Percentiles rank a stretch among this genome's conserved stretches.
Conservation (phyloP, 2,888 invertebrate species). For the Diadromus collaris region DNA sequence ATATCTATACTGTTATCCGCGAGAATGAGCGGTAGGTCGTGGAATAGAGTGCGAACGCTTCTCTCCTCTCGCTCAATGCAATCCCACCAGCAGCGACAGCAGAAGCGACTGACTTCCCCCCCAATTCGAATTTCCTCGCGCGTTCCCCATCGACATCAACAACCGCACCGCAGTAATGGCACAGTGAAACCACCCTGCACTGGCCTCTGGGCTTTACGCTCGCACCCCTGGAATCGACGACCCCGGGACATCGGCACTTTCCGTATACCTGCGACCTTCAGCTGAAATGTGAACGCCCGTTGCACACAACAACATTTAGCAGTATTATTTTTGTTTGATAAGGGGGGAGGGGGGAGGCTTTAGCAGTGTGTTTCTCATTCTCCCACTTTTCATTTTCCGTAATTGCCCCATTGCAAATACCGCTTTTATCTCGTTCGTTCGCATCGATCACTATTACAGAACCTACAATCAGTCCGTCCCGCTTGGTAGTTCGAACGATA, state of each 20-base stretch:
- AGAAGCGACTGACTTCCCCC: slow-evolving; percentile 58
- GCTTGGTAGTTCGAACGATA: not conserved
- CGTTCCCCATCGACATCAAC: slow-evolving; percentile 54
- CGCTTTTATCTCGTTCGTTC: slow-evolving; percentile 25
- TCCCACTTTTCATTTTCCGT: slow-evolving; percentile 43
- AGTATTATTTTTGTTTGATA: slow-evolving; percentile 29
- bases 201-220: slow-evolving; percentile 14
- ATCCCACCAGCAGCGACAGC: slow-evolving; percentile 38
- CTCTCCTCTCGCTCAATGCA: slow-evolving; percentile 31
- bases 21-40: slow-evolving; percentile 29
- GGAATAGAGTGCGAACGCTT: slow-evolving; percentile 35
- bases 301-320: slow-evolving; percentile 22
- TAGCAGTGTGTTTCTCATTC: not conserved
- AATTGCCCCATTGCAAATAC: slow-evolving; percentile 50
- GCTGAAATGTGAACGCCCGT: slow-evolving; percentile 28
- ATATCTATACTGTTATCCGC: slow-evolving; percentile 7
- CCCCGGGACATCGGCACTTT: slow-evolving; percentile 14
- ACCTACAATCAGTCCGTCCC: not conserved
- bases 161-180: slow-evolving; percentile 50
- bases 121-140: slow-evolving; percentile 70
- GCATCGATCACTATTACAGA: not conserved
- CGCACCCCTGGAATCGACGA: slow-evolving; percentile 39
- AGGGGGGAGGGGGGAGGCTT: not conserved
- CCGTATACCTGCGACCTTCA: slow-evolving; percentile 25
- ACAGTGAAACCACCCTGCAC: slow-evolving; percentile 37